phyloP scores from a whole-genome alignment of 2,888 invertebrate species.

The Apoda limacodes region DNA sequence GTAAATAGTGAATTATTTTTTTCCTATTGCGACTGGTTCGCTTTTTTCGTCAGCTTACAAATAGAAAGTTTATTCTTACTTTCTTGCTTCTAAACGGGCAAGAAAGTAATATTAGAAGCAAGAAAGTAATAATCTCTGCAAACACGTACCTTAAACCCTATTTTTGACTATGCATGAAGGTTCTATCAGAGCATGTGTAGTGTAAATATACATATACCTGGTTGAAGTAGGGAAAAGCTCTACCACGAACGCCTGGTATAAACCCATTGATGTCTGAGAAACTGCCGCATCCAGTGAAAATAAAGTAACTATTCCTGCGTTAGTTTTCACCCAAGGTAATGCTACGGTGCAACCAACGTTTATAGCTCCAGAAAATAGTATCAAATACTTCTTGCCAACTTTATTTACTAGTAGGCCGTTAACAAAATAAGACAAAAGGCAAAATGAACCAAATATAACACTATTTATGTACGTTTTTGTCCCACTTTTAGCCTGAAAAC shows the following conservation, averaged over 20 bases:
- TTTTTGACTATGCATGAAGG: too few relatives aligned
- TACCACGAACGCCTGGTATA: constrained; percentile 36
- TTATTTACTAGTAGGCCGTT: constrained; percentile 36
- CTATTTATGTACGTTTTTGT: constrained; percentile 47
- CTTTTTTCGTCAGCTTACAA: too few relatives aligned
- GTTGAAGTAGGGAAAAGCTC: constrained; percentile 41
- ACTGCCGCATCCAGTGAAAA: constrained; percentile 32
- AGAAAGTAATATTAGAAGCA: too few relatives aligned
- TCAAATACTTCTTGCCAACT: constrained; percentile 39
- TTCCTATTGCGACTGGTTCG: too few relatives aligned
- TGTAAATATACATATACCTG: constrained; percentile 34
- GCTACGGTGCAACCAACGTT: constrained; percentile 25
- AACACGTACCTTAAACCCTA: too few relatives aligned
- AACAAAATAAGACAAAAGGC: constrained; percentile 33
- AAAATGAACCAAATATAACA: constrained; percentile 37
- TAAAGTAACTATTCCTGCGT: constrained; percentile 30
- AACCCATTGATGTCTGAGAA: constrained; percentile 31
- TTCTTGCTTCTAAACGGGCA: too few relatives aligned
- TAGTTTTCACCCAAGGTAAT: constrained; percentile 33
- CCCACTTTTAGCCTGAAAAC: constrained; percentile 43
- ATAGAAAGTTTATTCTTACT: too few relatives aligned
- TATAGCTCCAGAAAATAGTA: constrained; percentile 26
- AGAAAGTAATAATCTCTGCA: too few relatives aligned
- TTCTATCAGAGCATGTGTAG: too few relatives aligned
- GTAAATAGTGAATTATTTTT: too few relatives aligned